phyloP scores from a whole-genome alignment of 2,888 invertebrate species.

The Tetragnatha montana region DNA sequence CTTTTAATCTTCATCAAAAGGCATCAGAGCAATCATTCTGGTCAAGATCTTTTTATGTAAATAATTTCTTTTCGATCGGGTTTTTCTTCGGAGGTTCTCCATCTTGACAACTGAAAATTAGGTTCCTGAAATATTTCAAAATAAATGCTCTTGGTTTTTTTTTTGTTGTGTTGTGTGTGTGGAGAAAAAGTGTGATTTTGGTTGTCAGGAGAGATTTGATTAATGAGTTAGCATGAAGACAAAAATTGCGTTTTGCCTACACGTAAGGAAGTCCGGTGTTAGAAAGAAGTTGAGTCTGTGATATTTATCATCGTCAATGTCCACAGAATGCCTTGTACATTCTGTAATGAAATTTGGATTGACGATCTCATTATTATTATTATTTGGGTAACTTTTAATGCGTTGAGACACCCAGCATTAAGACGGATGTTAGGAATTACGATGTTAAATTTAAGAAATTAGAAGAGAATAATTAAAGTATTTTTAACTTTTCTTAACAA shows the following conservation, averaged over 20 bases:
- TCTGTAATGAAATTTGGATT: too few species aligned
- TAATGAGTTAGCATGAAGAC: background rate
- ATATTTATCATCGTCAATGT: background rate
- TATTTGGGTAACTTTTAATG: too few species aligned
- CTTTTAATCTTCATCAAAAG: conserved; percentile 43
- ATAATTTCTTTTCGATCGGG: background rate
- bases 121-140: background rate
- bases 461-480: too few species aligned
- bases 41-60: background rate
- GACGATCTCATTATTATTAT: too few species aligned
- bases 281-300: background rate
- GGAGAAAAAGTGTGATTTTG: background rate
- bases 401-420: too few species aligned
- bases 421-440: too few species aligned
- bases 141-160: background rate
- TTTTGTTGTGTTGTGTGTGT: too few species aligned
- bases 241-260: background rate
- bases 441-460: too few species aligned
- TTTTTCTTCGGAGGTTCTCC: background rate
- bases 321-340: background rate
- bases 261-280: background rate
- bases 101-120: background rate
- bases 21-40: background rate
- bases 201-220: background rate
- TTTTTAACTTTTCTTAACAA: too few species aligned